Evolutionary conservation across 2,113 vertebrate genomes (phyloP), one percentile per base, ranked within the genome.

Genomic region (Anseranas semipalmata): DNA sequence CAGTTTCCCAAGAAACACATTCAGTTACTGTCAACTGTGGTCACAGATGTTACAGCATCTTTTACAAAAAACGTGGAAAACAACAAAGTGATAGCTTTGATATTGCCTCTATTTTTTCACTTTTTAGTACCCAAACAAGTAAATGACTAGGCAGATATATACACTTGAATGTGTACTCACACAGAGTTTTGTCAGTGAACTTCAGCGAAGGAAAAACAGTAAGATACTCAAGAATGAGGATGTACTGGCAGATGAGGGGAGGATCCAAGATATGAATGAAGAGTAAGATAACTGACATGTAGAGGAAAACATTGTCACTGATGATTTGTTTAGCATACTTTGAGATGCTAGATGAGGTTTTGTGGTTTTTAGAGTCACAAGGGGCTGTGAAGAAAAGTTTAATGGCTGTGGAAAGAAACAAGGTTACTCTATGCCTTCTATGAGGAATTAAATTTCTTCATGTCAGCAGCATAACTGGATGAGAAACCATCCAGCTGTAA

Each of bases 401-500:
- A 72, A 90, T 7, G 20, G 33, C 19, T 52, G 13, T 65, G 33
- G 35, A 83, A 93, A 85, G 27, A 79, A 78, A 32, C 6, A 58
- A 37, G 33, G 41, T 58, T 62, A 66, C 12, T 18, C 55, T 58
- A 50, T 70, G 53, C 8, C 30, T 84, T 37, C 50, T 50, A 3
- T 4, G 4, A 95, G 21, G 18, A 94, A 60, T 35, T 73, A 33
- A 4, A 62, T 53, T 79, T 45, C 5, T 74, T 74, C 4, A 83
- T 53, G 27, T 77, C 25, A 27, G n/a, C n/a, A 70, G 41, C 24
- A 71, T 45, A 74, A 55, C 60, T 27, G 55, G 22, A 5, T 70
- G 71, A 62, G 5, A 84, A 50, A 52, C 32, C n/a, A 46, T 45
- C 39, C 4, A 41, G 27, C 27, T 45, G 20, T 0, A 0, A 65